These are phyloP conservation scores for Oreochromis niloticus DNA, from an alignment of 2,113 vertebrate genomes.

Conservation along the genomic window DNA sequence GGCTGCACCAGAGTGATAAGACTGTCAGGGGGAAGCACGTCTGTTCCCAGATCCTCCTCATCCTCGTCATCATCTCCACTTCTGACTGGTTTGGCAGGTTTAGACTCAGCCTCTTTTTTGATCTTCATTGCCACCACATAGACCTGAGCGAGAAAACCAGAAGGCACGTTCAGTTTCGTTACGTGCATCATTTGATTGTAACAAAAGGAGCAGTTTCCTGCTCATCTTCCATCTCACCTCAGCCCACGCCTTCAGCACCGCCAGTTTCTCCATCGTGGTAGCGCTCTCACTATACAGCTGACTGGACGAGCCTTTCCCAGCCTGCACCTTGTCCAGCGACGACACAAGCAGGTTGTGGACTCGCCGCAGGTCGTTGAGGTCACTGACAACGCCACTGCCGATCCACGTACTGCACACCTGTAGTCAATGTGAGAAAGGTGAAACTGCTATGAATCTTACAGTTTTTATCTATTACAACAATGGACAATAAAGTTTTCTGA, in stretches of 20 bases:
- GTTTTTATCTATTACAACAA: not conserved
- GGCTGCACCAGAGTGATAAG: constrained; percentile 93
- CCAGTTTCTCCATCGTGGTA: constrained; percentile 96
- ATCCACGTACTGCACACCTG: constrained; percentile 98
- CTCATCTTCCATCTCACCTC: constrained; percentile 75
- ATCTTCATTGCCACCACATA: constrained; percentile 97
- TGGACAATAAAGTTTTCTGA: rapidly evolving
- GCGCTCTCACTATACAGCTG: constrained; percentile 97
- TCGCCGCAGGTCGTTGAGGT: constrained; percentile 93
- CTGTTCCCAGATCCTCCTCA: constrained; percentile 71
- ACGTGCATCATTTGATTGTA: not conserved
- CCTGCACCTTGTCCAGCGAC: constrained; percentile 94
- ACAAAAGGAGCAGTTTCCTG: not conserved
- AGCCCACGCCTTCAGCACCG: constrained; percentile 96
- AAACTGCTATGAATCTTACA: not conserved
- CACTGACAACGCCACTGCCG: constrained; percentile 95
- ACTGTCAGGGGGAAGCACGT: constrained; percentile 91
- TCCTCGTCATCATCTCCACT: constrained; percentile 83
- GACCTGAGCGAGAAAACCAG: constrained; percentile 70
- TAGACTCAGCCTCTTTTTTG: constrained; percentile 90
- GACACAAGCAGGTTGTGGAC: constrained; percentile 97
- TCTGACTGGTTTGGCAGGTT: constrained; percentile 58
- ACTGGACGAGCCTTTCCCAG: constrained; percentile 89
- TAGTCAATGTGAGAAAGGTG: not conserved
- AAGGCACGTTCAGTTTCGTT: not conserved